These are phyloP conservation scores for Acanthopagrus latus DNA, from an alignment of 2,797 vertebrate genomes.

Conservation along the genomic window DNA sequence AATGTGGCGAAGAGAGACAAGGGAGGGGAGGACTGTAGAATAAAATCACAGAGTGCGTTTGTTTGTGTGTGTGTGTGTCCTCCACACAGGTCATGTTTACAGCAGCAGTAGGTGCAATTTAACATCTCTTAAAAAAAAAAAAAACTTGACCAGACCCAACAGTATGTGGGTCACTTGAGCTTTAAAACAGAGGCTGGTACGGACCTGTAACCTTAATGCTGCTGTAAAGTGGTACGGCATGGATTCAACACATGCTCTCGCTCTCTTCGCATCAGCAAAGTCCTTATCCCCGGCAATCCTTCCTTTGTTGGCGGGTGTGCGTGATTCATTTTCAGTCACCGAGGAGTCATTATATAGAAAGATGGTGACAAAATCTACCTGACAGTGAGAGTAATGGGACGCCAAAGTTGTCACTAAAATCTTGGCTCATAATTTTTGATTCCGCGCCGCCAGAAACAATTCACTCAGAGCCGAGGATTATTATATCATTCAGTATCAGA, in stretches of 20 bases:
- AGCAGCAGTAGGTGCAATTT: slow-evolving; percentile 27
- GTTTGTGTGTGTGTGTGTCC: slow-evolving; percentile 35
- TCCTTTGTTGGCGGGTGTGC: not conserved
- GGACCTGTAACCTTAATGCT: slow-evolving; percentile 57
- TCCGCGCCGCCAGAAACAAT: slow-evolving; percentile 11
- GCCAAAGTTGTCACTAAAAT: slow-evolving; percentile 14
- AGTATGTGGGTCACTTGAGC: slow-evolving; percentile 59
- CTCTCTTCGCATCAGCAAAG: slow-evolving; percentile 38
- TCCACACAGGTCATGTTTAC: slow-evolving; percentile 45
- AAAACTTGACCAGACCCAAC: slow-evolving; percentile 41
- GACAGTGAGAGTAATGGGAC: not conserved
- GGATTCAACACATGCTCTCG: slow-evolving; percentile 33
- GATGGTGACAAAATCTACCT: not conserved
- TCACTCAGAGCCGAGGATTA: not conserved
- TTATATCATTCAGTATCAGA: not conserved
- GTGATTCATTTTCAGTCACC: slow-evolving; percentile 8
- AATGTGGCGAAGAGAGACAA: slow-evolving; percentile 53
- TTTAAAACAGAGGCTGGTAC: slow-evolving; percentile 54
- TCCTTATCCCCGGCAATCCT: not conserved
- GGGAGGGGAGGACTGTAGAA: slow-evolving; percentile 19
- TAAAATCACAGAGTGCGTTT: slow-evolving; percentile 20
- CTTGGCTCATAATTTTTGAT: not conserved
- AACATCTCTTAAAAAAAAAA: slow-evolving; percentile 14
- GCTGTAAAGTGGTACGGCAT: slow-evolving; percentile 39
- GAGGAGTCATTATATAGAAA: slow-evolving; percentile 1